Conservation (phyloP, 2,888 invertebrate genomes). For the Dusona sp. region DNA sequence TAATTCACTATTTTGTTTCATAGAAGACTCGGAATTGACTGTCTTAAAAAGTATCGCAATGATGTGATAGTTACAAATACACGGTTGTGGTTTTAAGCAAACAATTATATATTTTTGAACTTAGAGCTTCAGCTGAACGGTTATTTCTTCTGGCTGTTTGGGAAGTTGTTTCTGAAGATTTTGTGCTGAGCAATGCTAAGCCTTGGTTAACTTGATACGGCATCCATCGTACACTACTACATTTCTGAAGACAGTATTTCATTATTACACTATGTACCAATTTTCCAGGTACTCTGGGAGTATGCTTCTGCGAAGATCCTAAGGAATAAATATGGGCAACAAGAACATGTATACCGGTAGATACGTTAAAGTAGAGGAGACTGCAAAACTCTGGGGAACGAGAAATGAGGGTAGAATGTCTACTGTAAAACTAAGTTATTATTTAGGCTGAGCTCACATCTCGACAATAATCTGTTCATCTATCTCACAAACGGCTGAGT, state of each 20-base stretch:
- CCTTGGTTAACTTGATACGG: constrained; percentile 24
- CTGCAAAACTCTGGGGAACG: constrained; percentile 9
- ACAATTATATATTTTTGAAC: background rate
- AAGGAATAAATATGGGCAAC: constrained; percentile 31
- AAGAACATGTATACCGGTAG: background rate
- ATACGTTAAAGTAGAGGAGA: background rate
- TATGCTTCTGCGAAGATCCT: background rate
- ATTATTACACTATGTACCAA: constrained; percentile 36
- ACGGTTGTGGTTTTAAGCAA: background rate
- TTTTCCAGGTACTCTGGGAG: constrained; percentile 8
- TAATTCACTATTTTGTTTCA: background rate
- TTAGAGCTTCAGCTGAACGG: background rate
- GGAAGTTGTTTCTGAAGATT: too few relatives aligned
- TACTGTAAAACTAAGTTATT: constrained; percentile 43
- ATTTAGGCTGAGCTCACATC: constrained; percentile 22
- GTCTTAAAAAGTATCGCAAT: background rate
- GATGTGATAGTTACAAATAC: background rate
- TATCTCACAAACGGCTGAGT: constrained; percentile 8
- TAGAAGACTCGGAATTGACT: background rate
- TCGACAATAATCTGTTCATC: constrained; percentile 17
- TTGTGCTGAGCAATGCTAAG: constrained; percentile 41
- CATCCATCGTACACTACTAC: constrained; percentile 10
- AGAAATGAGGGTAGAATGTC: constrained; percentile 20
- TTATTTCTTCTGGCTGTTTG: background rate
- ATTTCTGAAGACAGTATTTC: constrained; percentile 21